Conservation (phyloP, 2,113 vertebrate genomes). For the Phainopepla nitens region DNA sequence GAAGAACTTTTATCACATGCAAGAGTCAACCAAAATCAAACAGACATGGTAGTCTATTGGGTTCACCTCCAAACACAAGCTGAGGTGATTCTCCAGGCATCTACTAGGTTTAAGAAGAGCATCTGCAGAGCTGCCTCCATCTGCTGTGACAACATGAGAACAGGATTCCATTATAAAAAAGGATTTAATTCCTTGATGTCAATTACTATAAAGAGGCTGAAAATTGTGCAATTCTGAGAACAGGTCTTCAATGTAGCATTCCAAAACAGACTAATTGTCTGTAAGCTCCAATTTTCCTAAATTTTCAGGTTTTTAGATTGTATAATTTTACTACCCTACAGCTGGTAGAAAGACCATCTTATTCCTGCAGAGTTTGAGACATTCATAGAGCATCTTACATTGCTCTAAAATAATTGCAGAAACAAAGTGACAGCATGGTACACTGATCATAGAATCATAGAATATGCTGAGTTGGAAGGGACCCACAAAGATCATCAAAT, state of each 20-base stretch:
- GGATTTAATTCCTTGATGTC: neutral
- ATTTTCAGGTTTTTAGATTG: neutral
- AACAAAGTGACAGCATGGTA: neutral
- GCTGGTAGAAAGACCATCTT: neutral
- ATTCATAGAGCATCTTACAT: neutral
- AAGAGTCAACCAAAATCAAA: neutral
- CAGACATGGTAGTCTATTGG: neutral
- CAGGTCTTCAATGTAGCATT: neutral
- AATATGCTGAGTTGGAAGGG: neutral
- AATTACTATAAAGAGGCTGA: neutral
- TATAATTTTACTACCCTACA: neutral
- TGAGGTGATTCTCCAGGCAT: neutral
- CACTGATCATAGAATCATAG: neutral
- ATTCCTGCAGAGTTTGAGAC: neutral
- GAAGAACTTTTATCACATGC: neutral
- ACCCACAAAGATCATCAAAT: neutral
- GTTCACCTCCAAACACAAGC: neutral
- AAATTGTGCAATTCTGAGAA: neutral
- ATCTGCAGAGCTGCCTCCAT: neutral
- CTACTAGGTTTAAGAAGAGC: neutral
- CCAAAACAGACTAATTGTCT: neutral
- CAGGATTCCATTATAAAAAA: rapidly evolving
- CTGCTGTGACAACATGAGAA: neutral
- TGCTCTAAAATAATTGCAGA: neutral
- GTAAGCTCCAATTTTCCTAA: neutral